Base-by-base conservation (phyloP, 2,888 invertebrate genomes). In the Ormyrus nitidulus region DNA sequence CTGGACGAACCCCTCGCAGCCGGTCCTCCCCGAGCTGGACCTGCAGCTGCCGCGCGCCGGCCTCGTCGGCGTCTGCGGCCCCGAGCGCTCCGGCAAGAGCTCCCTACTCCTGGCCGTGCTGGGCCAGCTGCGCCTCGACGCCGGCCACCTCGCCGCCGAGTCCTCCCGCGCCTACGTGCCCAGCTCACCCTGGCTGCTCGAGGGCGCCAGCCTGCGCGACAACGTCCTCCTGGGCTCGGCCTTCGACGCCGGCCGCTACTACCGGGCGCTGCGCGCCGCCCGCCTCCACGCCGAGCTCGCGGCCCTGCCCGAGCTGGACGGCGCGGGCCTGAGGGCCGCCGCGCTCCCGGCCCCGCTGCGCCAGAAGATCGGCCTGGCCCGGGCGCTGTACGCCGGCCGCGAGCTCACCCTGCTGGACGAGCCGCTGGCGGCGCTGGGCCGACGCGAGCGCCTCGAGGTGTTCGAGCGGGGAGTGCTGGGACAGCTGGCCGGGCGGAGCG, bases 171-270 rank as follows among this genome's bases (percentile, higher is more conserved):
- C 92, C 0, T 93, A 92, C 85, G 92, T 91, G n/a, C 87, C 92
- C 6, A 92, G 92, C 84, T 89, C 91, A 59, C 91, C 94, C 0
- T 94, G 94, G 93, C 91, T 94, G 44, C 92, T 93, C 86, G 92
- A 93, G 56, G 93, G 93, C 5, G 92, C 92, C 10, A 86, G 94
- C 0, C 90, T 19, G 19, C 19, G 92, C 80, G 93, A 94, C 68
- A 94, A 94, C 87, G 92, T 94, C 80, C 84, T 92, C 1, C 93
- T 94, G 86, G 93, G 93, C 34, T 91, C 91, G 79, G 83, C 84
- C 5, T 93, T 91, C 85, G 92, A 93, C 81, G 89, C 91, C 61
- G 82, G 46, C 70, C 86, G 87, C 85, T 94, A 93, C 86, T 91
- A 92, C 84, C 89, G 90, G 83, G 91, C 91, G 2, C 85, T 93